Evolutionary conservation across 1,140 invertebrate species (phyloP).

Genomic region (Drosophila fuyamai): DNA sequence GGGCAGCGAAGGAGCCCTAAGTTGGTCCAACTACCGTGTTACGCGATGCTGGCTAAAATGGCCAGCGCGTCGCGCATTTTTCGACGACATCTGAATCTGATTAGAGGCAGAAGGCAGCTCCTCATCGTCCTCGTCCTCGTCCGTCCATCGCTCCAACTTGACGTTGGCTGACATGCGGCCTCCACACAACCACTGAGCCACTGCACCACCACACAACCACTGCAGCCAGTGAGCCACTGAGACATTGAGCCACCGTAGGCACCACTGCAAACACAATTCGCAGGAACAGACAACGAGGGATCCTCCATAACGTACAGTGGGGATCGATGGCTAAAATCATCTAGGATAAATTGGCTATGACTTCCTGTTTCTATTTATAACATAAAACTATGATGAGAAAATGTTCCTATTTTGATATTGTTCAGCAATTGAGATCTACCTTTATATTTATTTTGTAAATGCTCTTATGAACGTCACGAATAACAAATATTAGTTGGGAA

Average conservation of each 20-base stretch:
- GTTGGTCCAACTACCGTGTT: conserved; percentile 73
- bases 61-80: conserved; percentile 81
- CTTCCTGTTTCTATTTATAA: neutral
- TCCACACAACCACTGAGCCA: conserved; percentile 42
- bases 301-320: conserved; percentile 38
- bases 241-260: conserved; percentile 24
- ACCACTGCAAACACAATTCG: conserved; percentile 37
- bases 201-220: conserved; percentile 41
- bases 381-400: too few relatives aligned
- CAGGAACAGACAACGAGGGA: conserved; percentile 54
- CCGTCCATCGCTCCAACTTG: conserved; percentile 50
- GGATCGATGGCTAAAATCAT: neutral
- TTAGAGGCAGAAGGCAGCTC: conserved; percentile 61
- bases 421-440: too few relatives aligned
- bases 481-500: too few relatives aligned
- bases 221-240: conserved; percentile 16
- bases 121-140: conserved; percentile 48
- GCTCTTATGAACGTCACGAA: too few relatives aligned
- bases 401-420: too few relatives aligned
- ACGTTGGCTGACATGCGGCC: conserved; percentile 68
- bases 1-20: conserved; percentile 21
- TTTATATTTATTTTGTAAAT: too few relatives aligned
- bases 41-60: conserved; percentile 75
- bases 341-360: too few relatives aligned
- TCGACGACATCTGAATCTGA: conserved; percentile 83